Evolutionary conservation across 2,113 vertebrate genomes (phyloP).

Genomic region (Dicerorhinus sumatrensis): DNA sequence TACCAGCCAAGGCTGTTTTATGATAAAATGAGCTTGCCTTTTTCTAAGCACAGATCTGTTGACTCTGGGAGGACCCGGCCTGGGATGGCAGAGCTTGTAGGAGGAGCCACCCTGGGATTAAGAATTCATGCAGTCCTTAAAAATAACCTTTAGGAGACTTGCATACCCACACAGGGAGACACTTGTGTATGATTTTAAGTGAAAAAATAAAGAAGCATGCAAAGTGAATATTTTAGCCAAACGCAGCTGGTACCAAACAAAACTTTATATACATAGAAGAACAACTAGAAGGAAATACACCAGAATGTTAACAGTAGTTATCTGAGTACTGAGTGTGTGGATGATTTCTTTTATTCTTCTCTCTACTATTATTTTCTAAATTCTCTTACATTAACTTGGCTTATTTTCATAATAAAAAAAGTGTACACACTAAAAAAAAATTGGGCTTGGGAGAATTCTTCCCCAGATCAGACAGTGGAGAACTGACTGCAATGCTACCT

Average conservation of each 20-base stretch:
- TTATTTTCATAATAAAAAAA: conserved; percentile 25
- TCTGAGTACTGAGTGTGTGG: background rate
- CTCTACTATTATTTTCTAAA: background rate
- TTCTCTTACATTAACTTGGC: conserved; percentile 14
- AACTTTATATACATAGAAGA: background rate
- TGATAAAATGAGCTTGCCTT: conserved; percentile 57
- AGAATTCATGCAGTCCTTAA: background rate
- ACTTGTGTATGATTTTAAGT: background rate
- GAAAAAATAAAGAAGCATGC: background rate
- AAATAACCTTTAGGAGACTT: background rate
- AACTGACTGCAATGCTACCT: background rate
- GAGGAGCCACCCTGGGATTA: background rate
- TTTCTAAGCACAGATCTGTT: background rate
- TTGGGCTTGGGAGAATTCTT: background rate
- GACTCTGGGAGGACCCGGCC: background rate
- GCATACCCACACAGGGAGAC: background rate
- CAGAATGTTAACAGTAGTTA: background rate
- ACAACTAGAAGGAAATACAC: background rate
- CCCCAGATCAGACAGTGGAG: background rate
- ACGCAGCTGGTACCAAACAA: background rate
- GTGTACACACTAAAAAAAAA: background rate
- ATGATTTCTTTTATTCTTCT: background rate
- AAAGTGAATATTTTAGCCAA: background rate
- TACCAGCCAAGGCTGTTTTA: background rate
- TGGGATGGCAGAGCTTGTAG: background rate